Percentiles rank a stretch among this genome's conserved stretches.
phyloP scores from a whole-genome alignment of 2,113 vertebrate genomes.

The Mus pahari region DNA sequence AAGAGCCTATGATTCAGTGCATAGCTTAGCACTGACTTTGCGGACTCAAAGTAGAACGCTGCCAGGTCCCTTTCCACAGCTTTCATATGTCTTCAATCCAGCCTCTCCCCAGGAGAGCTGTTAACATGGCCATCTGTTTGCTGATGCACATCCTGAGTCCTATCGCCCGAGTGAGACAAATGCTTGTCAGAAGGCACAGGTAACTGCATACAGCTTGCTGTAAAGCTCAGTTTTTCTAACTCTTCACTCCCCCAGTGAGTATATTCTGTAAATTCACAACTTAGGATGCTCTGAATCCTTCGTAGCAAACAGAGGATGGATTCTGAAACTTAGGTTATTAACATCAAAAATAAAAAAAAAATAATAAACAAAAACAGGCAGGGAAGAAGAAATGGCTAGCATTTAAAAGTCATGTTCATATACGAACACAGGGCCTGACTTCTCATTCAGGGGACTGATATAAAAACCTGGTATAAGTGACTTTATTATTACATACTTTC shows the following conservation, averaged over 20 bases:
- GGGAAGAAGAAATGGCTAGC: background rate
- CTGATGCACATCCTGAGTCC: background rate
- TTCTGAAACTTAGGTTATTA: slow-evolving; percentile 38
- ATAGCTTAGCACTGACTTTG: slow-evolving; percentile 68
- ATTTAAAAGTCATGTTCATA: background rate
- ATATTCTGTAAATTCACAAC: slow-evolving; percentile 42
- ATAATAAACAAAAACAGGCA: no score
- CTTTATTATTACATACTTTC: slow-evolving; percentile 1
- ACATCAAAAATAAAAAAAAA: background rate
- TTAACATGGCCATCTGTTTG: slow-evolving; percentile 66
- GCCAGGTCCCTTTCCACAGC: background rate
- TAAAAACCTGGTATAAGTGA: background rate
- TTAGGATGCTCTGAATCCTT: background rate
- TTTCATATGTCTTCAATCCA: slow-evolving; percentile 43
- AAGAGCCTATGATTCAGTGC: slow-evolving; percentile 72
- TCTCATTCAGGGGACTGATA: background rate
- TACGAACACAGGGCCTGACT: background rate
- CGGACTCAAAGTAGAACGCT: slow-evolving; percentile 66
- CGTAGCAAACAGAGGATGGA: background rate
- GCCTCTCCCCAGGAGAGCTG: slow-evolving; percentile 4
- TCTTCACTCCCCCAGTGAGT: background rate
- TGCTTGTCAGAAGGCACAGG: slow-evolving; percentile 59
- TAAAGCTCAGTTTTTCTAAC: background rate
- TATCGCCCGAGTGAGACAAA: slow-evolving; percentile 58
- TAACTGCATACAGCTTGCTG: slow-evolving; percentile 37